Evolutionary conservation across 2,113 vertebrate species (phyloP).

Genomic region (Phrynocephalus versicolor): DNA sequence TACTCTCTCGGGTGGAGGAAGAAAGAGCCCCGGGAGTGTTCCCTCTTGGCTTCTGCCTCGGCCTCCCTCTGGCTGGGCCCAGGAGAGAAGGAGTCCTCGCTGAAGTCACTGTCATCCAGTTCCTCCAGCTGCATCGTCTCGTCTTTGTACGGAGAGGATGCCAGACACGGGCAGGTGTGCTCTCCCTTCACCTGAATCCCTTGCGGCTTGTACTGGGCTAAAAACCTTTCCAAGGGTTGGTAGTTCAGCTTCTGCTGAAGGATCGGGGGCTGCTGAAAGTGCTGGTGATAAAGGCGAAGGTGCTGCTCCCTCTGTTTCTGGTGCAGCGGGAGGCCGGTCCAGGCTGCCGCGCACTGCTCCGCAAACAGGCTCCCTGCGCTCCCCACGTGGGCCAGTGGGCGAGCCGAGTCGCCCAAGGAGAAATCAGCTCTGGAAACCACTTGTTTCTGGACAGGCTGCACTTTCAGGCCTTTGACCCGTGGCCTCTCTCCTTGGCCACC

Average conservation of each 20-base stretch:
- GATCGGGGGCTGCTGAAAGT: constrained; percentile 85
- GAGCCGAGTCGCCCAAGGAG: constrained; percentile 32
- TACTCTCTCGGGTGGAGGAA: constrained; percentile 74
- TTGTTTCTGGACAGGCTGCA: constrained; percentile 77
- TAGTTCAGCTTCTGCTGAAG: constrained; percentile 72
- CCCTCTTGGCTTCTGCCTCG: constrained; percentile 42
- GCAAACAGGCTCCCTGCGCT: constrained; percentile 8
- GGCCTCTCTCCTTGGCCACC: constrained; percentile 42
- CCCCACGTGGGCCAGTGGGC: neutral
- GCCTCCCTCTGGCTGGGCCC: constrained; percentile 49
- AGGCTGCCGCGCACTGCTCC: constrained; percentile 26
- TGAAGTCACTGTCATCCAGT: constrained; percentile 80
- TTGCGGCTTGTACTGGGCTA: constrained; percentile 60
- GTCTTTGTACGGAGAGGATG: constrained; percentile 49
- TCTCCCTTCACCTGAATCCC: constrained; percentile 56
- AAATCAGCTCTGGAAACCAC: constrained; percentile 54
- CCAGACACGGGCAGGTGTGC: neutral
- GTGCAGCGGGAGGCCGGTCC: constrained; percentile 46
- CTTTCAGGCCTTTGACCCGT: constrained; percentile 52
- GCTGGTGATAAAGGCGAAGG: constrained; percentile 85
- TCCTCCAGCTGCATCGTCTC: constrained; percentile 68
- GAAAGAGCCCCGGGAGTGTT: constrained; percentile 66
- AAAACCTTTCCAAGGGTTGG: constrained; percentile 73
- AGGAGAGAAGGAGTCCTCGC: constrained; percentile 80
- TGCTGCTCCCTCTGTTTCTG: constrained; percentile 83